These are phyloP conservation scores for Halcyon smyrnensis DNA, from an alignment of 2,797 vertebrate species.

Conservation along the genomic window DNA sequence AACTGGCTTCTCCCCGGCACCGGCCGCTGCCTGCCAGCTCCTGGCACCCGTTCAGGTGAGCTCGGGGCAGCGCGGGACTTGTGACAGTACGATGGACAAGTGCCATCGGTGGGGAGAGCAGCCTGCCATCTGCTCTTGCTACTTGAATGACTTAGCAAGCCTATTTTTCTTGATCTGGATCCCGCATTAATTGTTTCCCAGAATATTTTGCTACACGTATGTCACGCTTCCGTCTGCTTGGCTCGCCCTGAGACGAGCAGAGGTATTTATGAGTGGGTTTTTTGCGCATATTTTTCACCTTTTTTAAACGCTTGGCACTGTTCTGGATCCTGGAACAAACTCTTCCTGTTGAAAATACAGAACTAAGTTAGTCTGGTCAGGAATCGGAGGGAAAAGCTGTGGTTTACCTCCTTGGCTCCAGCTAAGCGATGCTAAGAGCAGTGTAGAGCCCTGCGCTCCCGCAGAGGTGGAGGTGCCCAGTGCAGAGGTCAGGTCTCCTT, in stretches of 20 bases:
- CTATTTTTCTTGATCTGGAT: slow-evolving; percentile 20
- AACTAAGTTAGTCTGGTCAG: neutral
- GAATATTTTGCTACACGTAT: neutral
- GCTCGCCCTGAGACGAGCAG: neutral
- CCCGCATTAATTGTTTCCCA: slow-evolving; percentile 31
- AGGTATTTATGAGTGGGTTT: slow-evolving; percentile 52
- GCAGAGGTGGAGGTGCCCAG: neutral
- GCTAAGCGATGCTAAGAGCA: neutral
- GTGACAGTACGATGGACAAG: neutral
- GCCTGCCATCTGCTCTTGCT: neutral
- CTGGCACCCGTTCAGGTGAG: slow-evolving; percentile 1
- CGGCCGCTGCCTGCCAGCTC: neutral
- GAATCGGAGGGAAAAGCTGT: neutral
- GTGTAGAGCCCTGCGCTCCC: neutral
- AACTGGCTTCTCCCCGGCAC: neutral
- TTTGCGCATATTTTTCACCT: slow-evolving; percentile 52
- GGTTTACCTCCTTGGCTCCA: neutral
- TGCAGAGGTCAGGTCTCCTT: neutral
- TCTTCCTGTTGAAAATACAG: slow-evolving; percentile 16
- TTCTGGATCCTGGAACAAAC: slow-evolving; percentile 19
- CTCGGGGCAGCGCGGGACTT: fast-evolving
- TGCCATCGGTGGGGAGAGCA: neutral
- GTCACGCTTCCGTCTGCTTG: slow-evolving; percentile 22
- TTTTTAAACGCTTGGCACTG: slow-evolving; percentile 24
- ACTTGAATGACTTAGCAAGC: neutral